Evolutionary conservation across 2,888 invertebrate species (phyloP).

Genomic region (Callyntrura sp.): DNA sequence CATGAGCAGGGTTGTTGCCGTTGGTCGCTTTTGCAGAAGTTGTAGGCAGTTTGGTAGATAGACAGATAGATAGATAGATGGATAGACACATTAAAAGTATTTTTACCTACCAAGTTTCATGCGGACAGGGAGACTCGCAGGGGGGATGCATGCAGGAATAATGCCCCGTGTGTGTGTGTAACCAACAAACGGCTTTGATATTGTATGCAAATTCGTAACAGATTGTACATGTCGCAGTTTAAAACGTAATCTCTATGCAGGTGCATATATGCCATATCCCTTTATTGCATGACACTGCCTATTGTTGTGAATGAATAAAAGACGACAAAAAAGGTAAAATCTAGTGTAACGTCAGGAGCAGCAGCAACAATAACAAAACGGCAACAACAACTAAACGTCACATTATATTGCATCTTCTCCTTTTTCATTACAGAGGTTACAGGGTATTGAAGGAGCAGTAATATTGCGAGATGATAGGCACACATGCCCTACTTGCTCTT

Average conservation of each 20-base stretch:
- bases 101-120: neutral
- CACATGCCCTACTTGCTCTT: neutral
- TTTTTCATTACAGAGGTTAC: constrained; percentile 28
- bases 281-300: neutral
- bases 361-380: neutral
- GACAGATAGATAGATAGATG: too few species aligned
- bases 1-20: neutral
- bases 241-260: constrained; percentile 5
- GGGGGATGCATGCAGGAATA: neutral
- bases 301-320: too few species aligned
- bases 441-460: neutral
- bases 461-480: constrained; percentile 13
- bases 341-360: neutral
- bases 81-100: neutral
- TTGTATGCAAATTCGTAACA: constrained; percentile 78
- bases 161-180: too few species aligned
- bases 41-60: too few species aligned
- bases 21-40: neutral
- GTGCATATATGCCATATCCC: neutral
- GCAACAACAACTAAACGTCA: constrained; percentile 26
- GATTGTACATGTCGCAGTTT: constrained; percentile 34
- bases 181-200: constrained; percentile 6
- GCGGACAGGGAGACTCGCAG: neutral
- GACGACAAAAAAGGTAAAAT: constrained; percentile 65
- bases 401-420: constrained; percentile 9